Percentiles rank a stretch among this genome's conserved stretches.
Conservation (phyloP, 92 coral and sea anemone genomes). For the Paragorgia papillata region DNA sequence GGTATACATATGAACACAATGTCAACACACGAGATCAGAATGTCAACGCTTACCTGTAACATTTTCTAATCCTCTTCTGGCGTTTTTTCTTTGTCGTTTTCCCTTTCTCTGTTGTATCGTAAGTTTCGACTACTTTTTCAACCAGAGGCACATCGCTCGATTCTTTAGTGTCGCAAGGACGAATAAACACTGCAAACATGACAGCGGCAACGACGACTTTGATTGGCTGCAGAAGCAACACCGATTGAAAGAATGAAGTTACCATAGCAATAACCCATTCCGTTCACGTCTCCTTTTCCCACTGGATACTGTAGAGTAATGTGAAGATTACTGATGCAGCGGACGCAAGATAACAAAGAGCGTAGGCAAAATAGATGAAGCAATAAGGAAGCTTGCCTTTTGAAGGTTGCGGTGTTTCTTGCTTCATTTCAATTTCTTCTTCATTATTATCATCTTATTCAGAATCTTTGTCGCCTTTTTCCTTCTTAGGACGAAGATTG, state of each 20-base stretch:
- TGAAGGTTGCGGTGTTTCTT: slow-evolving; percentile 39
- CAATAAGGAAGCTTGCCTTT: slow-evolving; percentile 70
- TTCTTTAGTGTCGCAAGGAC: slow-evolving; percentile 64
- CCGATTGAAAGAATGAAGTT: slow-evolving; percentile 83
- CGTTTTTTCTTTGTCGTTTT: neutral
- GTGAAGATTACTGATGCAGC: slow-evolving; percentile 72
- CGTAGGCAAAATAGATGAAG: slow-evolving; percentile 81
- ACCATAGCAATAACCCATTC: slow-evolving; percentile 89
- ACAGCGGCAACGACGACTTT: slow-evolving; percentile 78
- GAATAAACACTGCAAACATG: slow-evolving; percentile 77
- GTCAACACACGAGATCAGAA: too few relatives aligned
- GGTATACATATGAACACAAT: too few relatives aligned
- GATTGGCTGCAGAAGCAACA: slow-evolving; percentile 82
- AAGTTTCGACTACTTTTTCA: neutral
- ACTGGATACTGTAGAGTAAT: slow-evolving; percentile 81
- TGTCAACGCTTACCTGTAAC: slow-evolving; percentile 8
- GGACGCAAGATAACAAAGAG: slow-evolving; percentile 62
- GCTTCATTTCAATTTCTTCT: slow-evolving; percentile 16
- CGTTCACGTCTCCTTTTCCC: slow-evolving; percentile 88
- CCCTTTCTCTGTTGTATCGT: neutral
- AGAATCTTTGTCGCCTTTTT: slow-evolving; percentile 13
- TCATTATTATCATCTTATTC: slow-evolving; percentile 45
- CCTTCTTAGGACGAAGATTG: slow-evolving; percentile 70
- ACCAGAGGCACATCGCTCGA: neutral
- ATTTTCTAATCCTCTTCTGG: neutral